Evolutionary conservation across 2,113 vertebrate genomes (phyloP).

Genomic region (Synodontis membranacea): DNA sequence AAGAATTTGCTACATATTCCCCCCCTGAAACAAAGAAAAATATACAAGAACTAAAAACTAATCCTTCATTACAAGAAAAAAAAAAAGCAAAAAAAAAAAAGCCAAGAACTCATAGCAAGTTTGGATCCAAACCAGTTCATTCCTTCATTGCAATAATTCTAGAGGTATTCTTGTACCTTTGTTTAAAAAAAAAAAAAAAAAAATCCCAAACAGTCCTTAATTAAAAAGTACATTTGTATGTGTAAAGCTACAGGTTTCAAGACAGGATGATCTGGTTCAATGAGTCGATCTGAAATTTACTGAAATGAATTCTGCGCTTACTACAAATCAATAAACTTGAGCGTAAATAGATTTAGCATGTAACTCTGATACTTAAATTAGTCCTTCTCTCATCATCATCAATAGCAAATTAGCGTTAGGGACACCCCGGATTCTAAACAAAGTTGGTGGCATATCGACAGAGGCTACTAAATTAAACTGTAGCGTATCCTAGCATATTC

Average conservation of each 20-base stretch:
- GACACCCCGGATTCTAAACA: background rate
- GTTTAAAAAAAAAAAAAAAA: too few species aligned
- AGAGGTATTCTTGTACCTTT: background rate
- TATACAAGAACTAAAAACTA: background rate
- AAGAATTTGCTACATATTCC: slow-evolving; percentile 10
- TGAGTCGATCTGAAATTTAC: background rate
- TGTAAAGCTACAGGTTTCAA: background rate
- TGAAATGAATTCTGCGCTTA: background rate
- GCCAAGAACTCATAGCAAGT: background rate
- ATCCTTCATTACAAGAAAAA: slow-evolving; percentile 2
- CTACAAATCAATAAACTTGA: background rate
- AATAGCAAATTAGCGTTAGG: background rate
- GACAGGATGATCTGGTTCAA: background rate
- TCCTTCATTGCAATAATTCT: background rate
- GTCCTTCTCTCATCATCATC: background rate
- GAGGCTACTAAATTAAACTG: background rate
- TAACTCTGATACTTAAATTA: background rate
- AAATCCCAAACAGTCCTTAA: background rate
- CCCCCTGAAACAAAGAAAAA: background rate
- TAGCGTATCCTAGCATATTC: background rate
- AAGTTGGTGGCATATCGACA: background rate
- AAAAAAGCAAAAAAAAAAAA: background rate
- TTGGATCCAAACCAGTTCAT: background rate
- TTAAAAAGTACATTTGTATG: slow-evolving; percentile 1
- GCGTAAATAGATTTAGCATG: background rate